Conservation (phyloP, 2,888 invertebrate species). For the Nemapogon koenigi region DNA sequence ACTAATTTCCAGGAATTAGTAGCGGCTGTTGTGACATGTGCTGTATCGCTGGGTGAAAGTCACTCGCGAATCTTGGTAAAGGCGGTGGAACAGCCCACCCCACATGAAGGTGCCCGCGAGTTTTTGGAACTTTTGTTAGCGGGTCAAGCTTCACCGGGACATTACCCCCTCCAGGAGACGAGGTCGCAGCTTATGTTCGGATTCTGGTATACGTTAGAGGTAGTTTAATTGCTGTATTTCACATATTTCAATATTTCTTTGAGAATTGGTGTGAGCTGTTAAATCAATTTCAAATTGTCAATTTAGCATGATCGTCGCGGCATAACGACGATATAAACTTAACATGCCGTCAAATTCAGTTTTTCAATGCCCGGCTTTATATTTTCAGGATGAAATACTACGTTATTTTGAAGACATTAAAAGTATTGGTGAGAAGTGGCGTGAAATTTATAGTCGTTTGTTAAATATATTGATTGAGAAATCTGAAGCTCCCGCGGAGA, state of each 20-base stretch:
- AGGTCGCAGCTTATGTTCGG: conserved; percentile 86
- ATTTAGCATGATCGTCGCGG: too few species aligned
- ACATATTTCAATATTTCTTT: too few species aligned
- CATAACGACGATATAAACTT: too few species aligned
- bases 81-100: conserved; percentile 25
- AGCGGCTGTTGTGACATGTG: conserved; percentile 70
- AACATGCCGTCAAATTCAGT: background rate
- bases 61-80: conserved; percentile 64
- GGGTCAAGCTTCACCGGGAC: conserved; percentile 79
- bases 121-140: conserved; percentile 78
- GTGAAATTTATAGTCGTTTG: conserved; percentile 80
- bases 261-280: too few species aligned
- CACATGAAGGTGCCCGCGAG: conserved; percentile 27
- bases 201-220: conserved; percentile 93
- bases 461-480: conserved; percentile 80
- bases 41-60: conserved; percentile 74
- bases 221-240: conserved; percentile 32
- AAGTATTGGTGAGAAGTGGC: conserved; percentile 62
- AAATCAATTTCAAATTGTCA: too few species aligned
- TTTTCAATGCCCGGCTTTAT: background rate
- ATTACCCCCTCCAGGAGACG: conserved; percentile 88
- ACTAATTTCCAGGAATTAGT: conserved; percentile 68
- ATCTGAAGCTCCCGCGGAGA: conserved; percentile 75
- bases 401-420: conserved; percentile 34
- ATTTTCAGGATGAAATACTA: conserved; percentile 68